These are phyloP conservation scores for Urocitellus parryii DNA, from an alignment of 2,113 vertebrate genomes.

Conservation along the genomic window DNA sequence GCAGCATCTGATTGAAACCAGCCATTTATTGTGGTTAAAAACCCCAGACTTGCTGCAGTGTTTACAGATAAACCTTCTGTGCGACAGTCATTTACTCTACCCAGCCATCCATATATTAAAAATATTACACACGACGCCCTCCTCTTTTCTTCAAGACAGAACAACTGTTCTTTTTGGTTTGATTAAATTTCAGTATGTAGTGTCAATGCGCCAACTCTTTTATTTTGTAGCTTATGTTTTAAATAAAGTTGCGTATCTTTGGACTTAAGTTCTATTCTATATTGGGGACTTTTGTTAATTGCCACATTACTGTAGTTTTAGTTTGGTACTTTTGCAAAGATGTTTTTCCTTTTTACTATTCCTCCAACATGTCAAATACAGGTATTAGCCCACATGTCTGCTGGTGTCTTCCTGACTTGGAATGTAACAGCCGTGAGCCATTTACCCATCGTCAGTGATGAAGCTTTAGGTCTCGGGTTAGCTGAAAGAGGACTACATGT, in stretches of 20 bases:
- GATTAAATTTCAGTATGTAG: constrained; percentile 69
- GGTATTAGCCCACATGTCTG: background rate
- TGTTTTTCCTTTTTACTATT: background rate
- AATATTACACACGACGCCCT: constrained; percentile 73
- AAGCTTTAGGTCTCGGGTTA: background rate
- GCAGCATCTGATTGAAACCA: constrained; percentile 86
- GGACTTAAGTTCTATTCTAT: background rate
- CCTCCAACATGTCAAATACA: background rate
- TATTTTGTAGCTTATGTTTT: constrained; percentile 52
- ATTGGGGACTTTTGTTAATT: constrained; percentile 31
- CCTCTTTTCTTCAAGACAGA: constrained; percentile 77
- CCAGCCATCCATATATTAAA: constrained; percentile 84
- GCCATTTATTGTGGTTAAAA: constrained; percentile 86
- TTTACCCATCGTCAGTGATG: background rate
- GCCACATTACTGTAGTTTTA: background rate
- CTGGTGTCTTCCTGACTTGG: background rate
- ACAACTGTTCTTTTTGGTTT: constrained; percentile 79
- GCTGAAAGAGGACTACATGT: background rate
- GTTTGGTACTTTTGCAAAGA: constrained; percentile 22
- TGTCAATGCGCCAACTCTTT: constrained; percentile 39
- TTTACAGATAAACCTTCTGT: constrained; percentile 87
- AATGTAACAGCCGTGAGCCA: background rate
- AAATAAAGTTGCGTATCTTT: constrained; percentile 52
- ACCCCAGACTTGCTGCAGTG: constrained; percentile 80
- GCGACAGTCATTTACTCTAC: constrained; percentile 82